Percentiles rank a stretch among this genome's conserved stretches.
phyloP scores from a whole-genome alignment of 2,797 vertebrate species.

The Rhyacichthys aspro region DNA sequence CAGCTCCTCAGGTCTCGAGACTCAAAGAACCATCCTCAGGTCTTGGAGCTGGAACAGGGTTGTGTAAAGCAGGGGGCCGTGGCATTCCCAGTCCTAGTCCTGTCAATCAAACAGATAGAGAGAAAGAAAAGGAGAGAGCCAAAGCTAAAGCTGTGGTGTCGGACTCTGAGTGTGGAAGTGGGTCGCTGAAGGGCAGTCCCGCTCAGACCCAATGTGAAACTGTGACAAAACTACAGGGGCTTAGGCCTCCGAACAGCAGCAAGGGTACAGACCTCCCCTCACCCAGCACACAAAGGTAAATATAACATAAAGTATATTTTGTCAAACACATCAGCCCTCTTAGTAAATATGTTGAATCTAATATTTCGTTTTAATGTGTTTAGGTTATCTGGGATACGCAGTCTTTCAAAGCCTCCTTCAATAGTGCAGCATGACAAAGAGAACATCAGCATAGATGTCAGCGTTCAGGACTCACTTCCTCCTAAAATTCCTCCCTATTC shows the following conservation, averaged over 20 bases:
- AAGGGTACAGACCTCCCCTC: slow-evolving; percentile 84
- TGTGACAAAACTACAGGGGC: slow-evolving; percentile 83
- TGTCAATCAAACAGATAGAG: slow-evolving; percentile 94
- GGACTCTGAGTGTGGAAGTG: slow-evolving; percentile 83
- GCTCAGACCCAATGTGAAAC: slow-evolving; percentile 82
- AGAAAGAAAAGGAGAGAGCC: slow-evolving; percentile 97
- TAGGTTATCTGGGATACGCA: slow-evolving; percentile 85
- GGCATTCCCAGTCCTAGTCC: slow-evolving; percentile 82
- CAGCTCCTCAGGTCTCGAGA: slow-evolving; percentile 76
- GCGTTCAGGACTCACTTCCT: slow-evolving; percentile 68
- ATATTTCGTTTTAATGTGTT: slow-evolving; percentile 8
- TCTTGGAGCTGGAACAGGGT: slow-evolving; percentile 70
- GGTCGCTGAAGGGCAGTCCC: slow-evolving; percentile 69
- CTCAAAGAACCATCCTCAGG: slow-evolving; percentile 90
- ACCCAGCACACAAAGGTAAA: slow-evolving; percentile 88
- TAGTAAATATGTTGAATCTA: background rate
- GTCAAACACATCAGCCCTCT: background rate
- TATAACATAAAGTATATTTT: background rate
- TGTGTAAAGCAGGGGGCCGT: slow-evolving; percentile 61
- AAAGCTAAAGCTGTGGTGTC: slow-evolving; percentile 92
- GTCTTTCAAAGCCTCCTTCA: slow-evolving; percentile 87
- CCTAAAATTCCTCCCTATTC: slow-evolving; percentile 79
- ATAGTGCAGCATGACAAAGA: slow-evolving; percentile 91
- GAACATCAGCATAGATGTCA: slow-evolving; percentile 87
- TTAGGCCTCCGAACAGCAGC: slow-evolving; percentile 73